Evolutionary conservation across 2,888 invertebrate genomes (phyloP), one percentile per base, ranked within the genome.

Genomic region (Podabrus alpinus): DNA sequence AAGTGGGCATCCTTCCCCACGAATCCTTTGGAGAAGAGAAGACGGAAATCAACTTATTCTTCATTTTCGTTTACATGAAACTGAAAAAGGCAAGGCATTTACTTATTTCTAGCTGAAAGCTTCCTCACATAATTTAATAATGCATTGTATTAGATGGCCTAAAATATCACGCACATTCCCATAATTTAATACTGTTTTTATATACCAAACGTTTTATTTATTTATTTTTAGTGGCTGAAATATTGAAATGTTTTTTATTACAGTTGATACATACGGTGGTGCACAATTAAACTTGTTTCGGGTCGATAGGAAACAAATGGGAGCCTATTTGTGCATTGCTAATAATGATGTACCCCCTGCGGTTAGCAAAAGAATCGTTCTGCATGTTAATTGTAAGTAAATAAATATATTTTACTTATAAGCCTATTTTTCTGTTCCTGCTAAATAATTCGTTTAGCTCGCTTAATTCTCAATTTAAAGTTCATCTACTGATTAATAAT

Each of bases 381-480:
- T 94, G 61, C 91, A 90, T 82, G 92, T 94, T 68, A 92, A 92
- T 84, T 95, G 95, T 95, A 89, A 94, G 94, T 93, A 69, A 70
- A 21, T 59, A 45, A 45, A 21, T 29, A 1, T 3, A 19, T n/a
- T 16, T 25, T 69, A 59, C 7, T 45, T n/a, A 1, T n/a, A 2
- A 1, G 1, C n/a, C 13, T n/a, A 45, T 45, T 45, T 45, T 45
- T 45, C 13, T n/a, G 7, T 45, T n/a, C n/a, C n/a, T 45, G 7
- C n/a, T 45, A n/a, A 45, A 45, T 45, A n/a, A 45, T 45, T 45
- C n/a, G 5, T 9, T n/a, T 45, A 1, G 1, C 4, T n/a, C n/a
- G n/a, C n/a, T n/a, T n/a, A n/a, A n/a, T n/a, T n/a, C n/a, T n/a
- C n/a, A n/a, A n/a, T n/a, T n/a, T n/a, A n/a, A n/a, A n/a, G n/a